phyloP scores from a whole-genome alignment of 2,797 vertebrate genomes.

The Cygnus olor region DNA sequence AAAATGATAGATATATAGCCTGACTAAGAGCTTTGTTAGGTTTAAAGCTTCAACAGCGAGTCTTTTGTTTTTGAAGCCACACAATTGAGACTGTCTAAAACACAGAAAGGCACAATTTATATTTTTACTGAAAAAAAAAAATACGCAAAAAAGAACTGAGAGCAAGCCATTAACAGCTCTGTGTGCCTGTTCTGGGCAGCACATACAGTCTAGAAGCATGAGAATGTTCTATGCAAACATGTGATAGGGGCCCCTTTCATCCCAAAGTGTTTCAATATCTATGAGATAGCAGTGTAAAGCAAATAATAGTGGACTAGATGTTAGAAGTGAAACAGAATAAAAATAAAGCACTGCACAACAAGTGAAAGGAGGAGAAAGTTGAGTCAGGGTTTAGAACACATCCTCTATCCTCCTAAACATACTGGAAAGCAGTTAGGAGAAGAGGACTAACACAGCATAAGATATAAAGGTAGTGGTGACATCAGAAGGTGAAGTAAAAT shows the following conservation, averaged over 20 bases:
- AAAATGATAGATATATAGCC: background rate
- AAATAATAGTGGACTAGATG: background rate
- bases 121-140: constrained; percentile 13
- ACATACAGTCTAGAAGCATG: background rate
- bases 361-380: background rate
- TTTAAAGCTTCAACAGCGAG: background rate
- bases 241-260: background rate
- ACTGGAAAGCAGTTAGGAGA: background rate
- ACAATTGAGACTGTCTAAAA: background rate
- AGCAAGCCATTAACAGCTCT: background rate
- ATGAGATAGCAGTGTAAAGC: background rate
- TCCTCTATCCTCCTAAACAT: background rate
- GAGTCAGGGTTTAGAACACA: background rate
- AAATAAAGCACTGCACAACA: background rate
- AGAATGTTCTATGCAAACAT: background rate
- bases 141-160: background rate
- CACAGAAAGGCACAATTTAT: background rate
- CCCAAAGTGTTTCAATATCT: background rate
- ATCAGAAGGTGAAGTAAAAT: background rate
- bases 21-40: background rate
- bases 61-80: constrained; percentile 12
- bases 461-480: background rate
- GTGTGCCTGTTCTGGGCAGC: background rate
- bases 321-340: background rate
- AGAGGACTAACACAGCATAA: background rate